These are phyloP conservation scores for Meta bourneti DNA, from an alignment of 2,888 invertebrate genomes.

Conservation along the genomic window DNA sequence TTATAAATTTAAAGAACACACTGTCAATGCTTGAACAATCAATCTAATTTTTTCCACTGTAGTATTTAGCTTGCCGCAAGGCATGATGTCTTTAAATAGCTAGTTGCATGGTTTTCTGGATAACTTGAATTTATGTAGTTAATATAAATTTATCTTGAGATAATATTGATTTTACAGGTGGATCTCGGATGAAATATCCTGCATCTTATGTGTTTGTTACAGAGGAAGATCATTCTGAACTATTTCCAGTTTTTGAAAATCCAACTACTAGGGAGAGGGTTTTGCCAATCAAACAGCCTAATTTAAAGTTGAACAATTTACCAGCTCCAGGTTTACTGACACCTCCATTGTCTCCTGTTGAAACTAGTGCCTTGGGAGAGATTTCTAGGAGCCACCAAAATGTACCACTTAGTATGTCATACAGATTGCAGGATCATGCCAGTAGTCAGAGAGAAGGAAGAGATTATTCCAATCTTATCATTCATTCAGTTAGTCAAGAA, in stretches of 20 bases:
- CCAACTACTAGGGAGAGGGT: constrained; percentile 45
- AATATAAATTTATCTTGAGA: too few species aligned
- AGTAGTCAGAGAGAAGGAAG: not conserved
- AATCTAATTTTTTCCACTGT: too few species aligned
- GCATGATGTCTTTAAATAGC: too few species aligned
- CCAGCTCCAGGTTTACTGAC: constrained; percentile 77
- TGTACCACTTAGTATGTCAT: not conserved
- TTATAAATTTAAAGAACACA: too few species aligned
- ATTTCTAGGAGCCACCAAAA: constrained; percentile 16
- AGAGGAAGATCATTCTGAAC: constrained; percentile 89
- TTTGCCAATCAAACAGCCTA: constrained; percentile 79
- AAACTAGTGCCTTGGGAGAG: constrained; percentile 65
- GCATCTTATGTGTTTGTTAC: constrained; percentile 95
- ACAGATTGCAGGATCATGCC: not conserved
- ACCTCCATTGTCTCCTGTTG: constrained; percentile 80
- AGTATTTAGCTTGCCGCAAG: too few species aligned
- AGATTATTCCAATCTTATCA: constrained; percentile 34
- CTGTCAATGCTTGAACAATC: too few species aligned
- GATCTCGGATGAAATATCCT: constrained; percentile 97
- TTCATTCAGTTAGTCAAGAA: constrained; percentile 86
- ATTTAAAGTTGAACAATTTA: constrained; percentile 17
- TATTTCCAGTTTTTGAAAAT: constrained; percentile 18
- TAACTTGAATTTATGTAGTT: too few species aligned
- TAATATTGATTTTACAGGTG: constrained; percentile 83
- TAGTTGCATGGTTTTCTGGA: too few species aligned